Conservation (phyloP, 64 coral and sea anemone species). For the Pocillopora verrucosa region DNA sequence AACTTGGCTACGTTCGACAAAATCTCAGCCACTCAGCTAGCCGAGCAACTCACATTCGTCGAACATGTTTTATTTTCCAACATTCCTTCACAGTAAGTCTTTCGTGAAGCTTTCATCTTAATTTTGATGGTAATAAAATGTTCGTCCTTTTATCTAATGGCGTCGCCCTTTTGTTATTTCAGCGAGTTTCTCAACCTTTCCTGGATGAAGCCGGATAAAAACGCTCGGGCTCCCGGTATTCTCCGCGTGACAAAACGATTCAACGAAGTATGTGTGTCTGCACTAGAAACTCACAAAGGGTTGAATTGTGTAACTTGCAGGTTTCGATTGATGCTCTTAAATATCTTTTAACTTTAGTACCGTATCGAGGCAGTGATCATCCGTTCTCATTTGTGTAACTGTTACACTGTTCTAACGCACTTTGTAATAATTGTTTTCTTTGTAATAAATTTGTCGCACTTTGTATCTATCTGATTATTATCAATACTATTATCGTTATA, state of each 20-base stretch:
- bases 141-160: not conserved
- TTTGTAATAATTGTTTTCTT: too few relatives aligned
- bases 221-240: constrained; percentile 83
- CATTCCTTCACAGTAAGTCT: constrained; percentile 90
- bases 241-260: constrained; percentile 91
- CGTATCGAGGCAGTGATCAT: too few relatives aligned
- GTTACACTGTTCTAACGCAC: too few relatives aligned
- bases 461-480: too few relatives aligned
- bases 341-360: too few relatives aligned
- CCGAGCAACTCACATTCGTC: constrained; percentile 88
- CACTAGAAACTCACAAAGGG: not conserved
- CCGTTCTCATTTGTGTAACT: too few relatives aligned
- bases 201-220: constrained; percentile 97
- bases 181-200: constrained; percentile 98
- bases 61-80: constrained; percentile 87
- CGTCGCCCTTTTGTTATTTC: constrained; percentile 6
- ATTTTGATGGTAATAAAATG: too few relatives aligned
- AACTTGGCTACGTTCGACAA: constrained; percentile 77
- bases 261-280: constrained; percentile 77
- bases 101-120: too few relatives aligned
- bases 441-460: too few relatives aligned
- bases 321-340: too few relatives aligned
- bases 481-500: too few relatives aligned
- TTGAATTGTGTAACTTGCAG: too few relatives aligned
- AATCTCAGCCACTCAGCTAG: constrained; percentile 81